A percentile compares a stretch with the other conserved stretches of the same genome.
Conservation (phyloP, 1,140 invertebrate genomes). For the Neodiprion fabricii region DNA sequence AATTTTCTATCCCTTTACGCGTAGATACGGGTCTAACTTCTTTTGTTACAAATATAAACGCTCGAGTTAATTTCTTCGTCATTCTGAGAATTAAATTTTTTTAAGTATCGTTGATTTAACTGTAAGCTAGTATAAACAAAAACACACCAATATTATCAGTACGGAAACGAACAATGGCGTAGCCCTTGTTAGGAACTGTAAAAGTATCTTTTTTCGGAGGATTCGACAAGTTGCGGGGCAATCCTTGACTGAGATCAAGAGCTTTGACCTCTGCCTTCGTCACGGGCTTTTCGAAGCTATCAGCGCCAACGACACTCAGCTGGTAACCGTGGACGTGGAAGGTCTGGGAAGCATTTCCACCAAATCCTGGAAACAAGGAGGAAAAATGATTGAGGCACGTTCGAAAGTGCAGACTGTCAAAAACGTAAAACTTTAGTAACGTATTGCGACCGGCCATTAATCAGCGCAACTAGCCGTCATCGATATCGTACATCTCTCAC, state of each 20-base stretch:
- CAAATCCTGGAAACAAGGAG: slow-evolving; percentile 32
- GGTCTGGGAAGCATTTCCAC: slow-evolving; percentile 36
- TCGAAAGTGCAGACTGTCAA: too few species aligned
- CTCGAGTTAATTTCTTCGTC: too few species aligned
- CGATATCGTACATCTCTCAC: slow-evolving; percentile 21
- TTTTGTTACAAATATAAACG: too few species aligned
- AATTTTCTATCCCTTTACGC: not conserved
- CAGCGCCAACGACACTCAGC: slow-evolving; percentile 32
- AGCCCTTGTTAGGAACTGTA: slow-evolving; percentile 45
- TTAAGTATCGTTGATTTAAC: too few species aligned
- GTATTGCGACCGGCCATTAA: not conserved
- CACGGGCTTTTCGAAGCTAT: slow-evolving; percentile 34
- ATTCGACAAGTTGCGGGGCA: slow-evolving; percentile 52
- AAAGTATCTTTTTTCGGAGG: slow-evolving; percentile 44
- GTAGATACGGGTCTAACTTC: not conserved
- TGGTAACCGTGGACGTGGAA: slow-evolving; percentile 45
- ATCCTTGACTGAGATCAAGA: slow-evolving; percentile 49
- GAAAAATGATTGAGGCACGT: not conserved
- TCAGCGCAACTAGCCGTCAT: slow-evolving; percentile 9
- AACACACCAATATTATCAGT: slow-evolving; percentile 43
- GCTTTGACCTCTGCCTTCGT: slow-evolving; percentile 33
- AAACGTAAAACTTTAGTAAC: too few species aligned
- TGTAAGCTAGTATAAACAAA: not conserved
- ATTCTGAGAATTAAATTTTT: too few species aligned
- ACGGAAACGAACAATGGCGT: slow-evolving; percentile 39